Evolutionary conservation across 2,113 vertebrate genomes (phyloP), one percentile per base, ranked within the genome.

Genomic region (Callipepla californica): DNA sequence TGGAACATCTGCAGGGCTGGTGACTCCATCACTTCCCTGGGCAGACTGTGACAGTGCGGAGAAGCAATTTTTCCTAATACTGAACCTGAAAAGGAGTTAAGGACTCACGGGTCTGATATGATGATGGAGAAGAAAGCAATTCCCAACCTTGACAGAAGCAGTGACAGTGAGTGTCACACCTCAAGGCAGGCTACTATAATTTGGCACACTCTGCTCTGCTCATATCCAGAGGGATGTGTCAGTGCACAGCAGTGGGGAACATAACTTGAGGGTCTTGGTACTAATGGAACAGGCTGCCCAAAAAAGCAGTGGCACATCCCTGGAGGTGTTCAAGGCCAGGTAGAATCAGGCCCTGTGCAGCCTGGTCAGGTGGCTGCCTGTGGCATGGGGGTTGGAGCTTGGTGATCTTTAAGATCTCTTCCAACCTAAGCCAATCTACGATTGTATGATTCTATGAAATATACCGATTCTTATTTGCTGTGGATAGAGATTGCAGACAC

Each of bases 231-330:
- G 36, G 6, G 3, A 13, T 20, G 44, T 79, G 48, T 4, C 13
- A 4, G 36, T 13, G 38, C 16, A 2, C 0, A 2, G 6, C 2
- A 1, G 17, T 0, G 4, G 45, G 66, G 51, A 90, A 51, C 2
- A 13, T 6, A 42, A 30, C 38, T 72, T 14, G 34, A 55, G 16
- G 16, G 23, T n/a, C 40, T n/a, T 0, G 0, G 8, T 1, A 7
- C 25, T 51, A 62, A 78, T 15, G 23, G 23, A 51, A 51, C 23
- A 26, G 23, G 50, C 50, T 51, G 23, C 50, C 23, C 50, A 51
- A 23, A 51, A 23, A 51, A 51, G 50, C 48, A 25, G 22, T 51
- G 23, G 23, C 50, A 22, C 50, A 51, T 51, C 13, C 50, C 23
- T 51, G 50, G 50, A 26, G 23, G 50, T 51, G 50, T 51, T 51